Conservation (phyloP, 1,140 invertebrate species). For the Mya arenaria region DNA sequence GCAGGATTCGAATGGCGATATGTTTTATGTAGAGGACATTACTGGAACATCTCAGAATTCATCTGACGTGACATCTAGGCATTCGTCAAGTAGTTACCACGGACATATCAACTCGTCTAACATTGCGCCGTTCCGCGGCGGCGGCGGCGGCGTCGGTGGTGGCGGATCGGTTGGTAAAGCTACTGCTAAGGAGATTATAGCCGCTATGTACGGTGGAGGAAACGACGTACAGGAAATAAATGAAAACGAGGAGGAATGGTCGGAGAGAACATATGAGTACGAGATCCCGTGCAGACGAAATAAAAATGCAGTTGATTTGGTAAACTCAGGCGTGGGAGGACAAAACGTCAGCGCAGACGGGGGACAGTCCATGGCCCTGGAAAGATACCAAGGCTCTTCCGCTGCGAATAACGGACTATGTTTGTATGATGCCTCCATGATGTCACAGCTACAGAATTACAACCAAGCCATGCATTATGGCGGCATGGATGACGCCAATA, state of each 20-base stretch:
- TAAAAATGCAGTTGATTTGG: too few species aligned
- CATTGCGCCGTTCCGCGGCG: too few species aligned
- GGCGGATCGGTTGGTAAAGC: too few species aligned
- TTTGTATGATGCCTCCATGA: too few species aligned
- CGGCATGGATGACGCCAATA: constrained; percentile 21
- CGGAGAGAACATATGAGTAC: constrained; percentile 47
- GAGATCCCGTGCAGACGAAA: constrained; percentile 15
- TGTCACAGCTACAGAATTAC: constrained; percentile 16
- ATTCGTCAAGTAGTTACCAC: constrained; percentile 21
- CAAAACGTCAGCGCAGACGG: too few species aligned
- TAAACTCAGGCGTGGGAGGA: too few species aligned
- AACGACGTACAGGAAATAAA: constrained; percentile 23
- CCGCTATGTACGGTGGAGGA: constrained; percentile 29
- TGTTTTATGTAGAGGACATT: constrained; percentile 48
- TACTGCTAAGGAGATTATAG: constrained; percentile 41
- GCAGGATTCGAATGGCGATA: constrained; percentile 45
- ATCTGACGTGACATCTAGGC: constrained; percentile 36
- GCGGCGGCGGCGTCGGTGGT: too few species aligned
- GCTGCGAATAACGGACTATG: too few species aligned
- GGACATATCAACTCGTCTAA: too few species aligned
- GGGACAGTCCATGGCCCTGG: too few species aligned
- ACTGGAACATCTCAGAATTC: constrained; percentile 33
- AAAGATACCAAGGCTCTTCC: too few species aligned
- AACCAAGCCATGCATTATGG: constrained; percentile 12
- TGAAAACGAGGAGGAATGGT: constrained; percentile 52